Percentiles rank a stretch among this genome's conserved stretches.
phyloP scores from a whole-genome alignment of 1,140 invertebrate genomes.

The Xylocopa sonorina region DNA sequence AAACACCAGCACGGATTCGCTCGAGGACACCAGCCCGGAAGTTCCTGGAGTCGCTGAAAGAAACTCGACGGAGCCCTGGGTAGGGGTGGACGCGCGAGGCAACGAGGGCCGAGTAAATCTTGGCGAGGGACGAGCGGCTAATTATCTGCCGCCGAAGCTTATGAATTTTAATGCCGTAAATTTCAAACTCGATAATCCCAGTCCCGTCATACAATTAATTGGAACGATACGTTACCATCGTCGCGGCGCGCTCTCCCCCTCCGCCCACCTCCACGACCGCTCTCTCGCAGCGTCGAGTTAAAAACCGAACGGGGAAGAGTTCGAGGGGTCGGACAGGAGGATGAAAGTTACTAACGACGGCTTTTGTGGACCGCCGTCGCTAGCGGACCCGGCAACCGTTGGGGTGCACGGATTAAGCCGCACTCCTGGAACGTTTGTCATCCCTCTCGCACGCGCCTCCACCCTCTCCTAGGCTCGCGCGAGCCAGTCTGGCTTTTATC shows the following conservation, averaged over 20 bases:
- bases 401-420: constrained; percentile 61
- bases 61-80: neutral
- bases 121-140: constrained; percentile 23
- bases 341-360: constrained; percentile 72
- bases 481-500: constrained; percentile 48
- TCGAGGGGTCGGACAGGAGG: constrained; percentile 31
- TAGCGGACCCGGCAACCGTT: constrained; percentile 32
- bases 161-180: constrained; percentile 65
- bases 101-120: constrained; percentile 25
- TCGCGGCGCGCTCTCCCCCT: neutral
- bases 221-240: constrained; percentile 67
- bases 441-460: constrained; percentile 42
- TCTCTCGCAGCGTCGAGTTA: too few relatives aligned
- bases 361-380: constrained; percentile 61
- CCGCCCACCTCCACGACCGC: neutral
- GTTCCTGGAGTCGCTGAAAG: neutral
- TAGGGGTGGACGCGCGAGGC: neutral
- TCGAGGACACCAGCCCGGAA: neutral
- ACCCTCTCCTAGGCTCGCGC: neutral
- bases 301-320: constrained; percentile 35
- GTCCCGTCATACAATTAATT: constrained; percentile 66
- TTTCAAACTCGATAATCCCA: constrained; percentile 62
- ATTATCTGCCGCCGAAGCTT: constrained; percentile 54
- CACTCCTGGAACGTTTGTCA: constrained; percentile 63
- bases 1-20: neutral